Base-by-base conservation (phyloP, 2,113 vertebrate species). In the Proterorhinus semilunaris region DNA sequence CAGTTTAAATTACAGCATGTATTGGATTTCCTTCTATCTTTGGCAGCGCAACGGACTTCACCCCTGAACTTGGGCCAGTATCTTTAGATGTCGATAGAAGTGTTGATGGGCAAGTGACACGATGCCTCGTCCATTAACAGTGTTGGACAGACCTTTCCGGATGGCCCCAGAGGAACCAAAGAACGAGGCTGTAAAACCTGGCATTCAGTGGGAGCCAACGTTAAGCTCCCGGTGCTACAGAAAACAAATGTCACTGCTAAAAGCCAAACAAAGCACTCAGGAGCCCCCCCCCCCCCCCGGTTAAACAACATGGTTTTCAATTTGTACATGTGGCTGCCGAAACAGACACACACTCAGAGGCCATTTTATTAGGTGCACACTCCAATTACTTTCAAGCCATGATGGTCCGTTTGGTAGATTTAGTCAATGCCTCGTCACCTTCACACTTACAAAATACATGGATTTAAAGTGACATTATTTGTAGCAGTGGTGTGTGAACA, bases 41-140 rank as follows among this genome's bases (percentile, higher is more conserved):
- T 47, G 10, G 27, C 27, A 36, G 27, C 4, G 27, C 27, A 47
- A 47, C 1, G 10, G 46, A 7, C 6, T 47, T 47, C 10, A 8
- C 46, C 46, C 4, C 51, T 53, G 51, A 53, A 53, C n/a, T 17
- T 8, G n/a, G 8, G 6, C 10, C 21, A 4, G 55, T 13, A 42
- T 10, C 12, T 21, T 58, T 13, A 5, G 27, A 58, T 42, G 27
- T 7, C 15, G 71, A 54, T 54, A 10, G 4, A 36, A 36, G 27
- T 36, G 27, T 36, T 36, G 16, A 67, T 6, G 49, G 48, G 27
- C 66, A 52, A 51, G 72, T 45, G 13, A 27, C 65, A 59, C 2
- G 1, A 13, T 16, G 51, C 46, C 27, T 15, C 8, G 78, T 69
- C 78, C 75, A 80, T 74, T 72, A 74, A 68, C 21, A 66, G 55